Evolutionary conservation across 1,140 invertebrate species (phyloP), one percentile per base, ranked within the genome.

Genomic region (Eurosta solidaginis): DNA sequence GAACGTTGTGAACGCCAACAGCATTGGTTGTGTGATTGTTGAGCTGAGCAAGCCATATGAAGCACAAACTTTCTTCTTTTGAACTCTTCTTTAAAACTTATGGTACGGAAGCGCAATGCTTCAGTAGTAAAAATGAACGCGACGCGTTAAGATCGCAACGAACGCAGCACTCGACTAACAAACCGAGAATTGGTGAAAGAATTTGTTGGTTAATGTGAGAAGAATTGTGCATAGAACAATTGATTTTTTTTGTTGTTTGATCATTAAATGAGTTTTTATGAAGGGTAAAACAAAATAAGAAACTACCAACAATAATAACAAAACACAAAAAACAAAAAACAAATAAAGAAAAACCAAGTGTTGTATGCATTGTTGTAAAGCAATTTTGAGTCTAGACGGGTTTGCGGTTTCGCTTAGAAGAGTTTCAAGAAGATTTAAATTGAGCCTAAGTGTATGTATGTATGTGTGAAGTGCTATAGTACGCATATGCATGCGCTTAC

Each of bases 121-220:
- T 74, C 44, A 74, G 73, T 74, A 27, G 73, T 74, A 45, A 74
- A 74, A 9, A 74, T 27, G 44, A 40, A 74, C 73, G 73, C 73
- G 73, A 12, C 42, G 73, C 73, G 73, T 47, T 74, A 45, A 74
- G 73, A 74, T 74, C 73, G 42, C 14, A 40, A 45, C 25, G 25
- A 68, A 10, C 33, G 33, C 10, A 20, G 33, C 17, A 22, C n/a
- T n/a, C n/a, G n/a, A n/a, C n/a, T n/a, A n/a, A n/a, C 36, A 36
- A 42, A 17, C 27, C 14, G 9, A 6, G 54, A 33, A 17, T 29
- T 47, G n/a, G 4, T 10, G 3, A 40, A 42, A 29, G 33, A 54
- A 25, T 20, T 54, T 29, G 0, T 33, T 40, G 59, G 20, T 9
- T 68, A 5, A 6, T 3, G 59, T 40, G 33, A 9, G 22, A 68